phyloP scores from a whole-genome alignment of 2,113 vertebrate genomes.

The Collichthys lucidus region DNA sequence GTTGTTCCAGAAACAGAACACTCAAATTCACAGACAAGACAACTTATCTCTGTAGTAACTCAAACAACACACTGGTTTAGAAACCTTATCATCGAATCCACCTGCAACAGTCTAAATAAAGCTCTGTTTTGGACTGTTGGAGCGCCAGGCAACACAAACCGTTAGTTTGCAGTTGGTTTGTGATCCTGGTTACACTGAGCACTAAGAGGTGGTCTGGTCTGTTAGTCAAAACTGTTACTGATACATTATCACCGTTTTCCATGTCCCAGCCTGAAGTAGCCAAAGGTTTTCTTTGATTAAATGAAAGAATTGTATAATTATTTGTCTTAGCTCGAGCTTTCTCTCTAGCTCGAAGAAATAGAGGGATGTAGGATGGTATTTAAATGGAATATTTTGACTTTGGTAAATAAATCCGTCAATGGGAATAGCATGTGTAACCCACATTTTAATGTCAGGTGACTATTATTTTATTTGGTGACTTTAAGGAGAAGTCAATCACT shows the following conservation, averaged over 20 bases:
- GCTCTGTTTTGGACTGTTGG: constrained; percentile 11
- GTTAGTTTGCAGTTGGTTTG: constrained; percentile 18
- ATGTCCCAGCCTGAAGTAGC: constrained; percentile 27
- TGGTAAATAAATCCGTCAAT: neutral
- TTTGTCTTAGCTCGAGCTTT: constrained; percentile 12
- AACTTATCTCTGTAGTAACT: constrained; percentile 51
- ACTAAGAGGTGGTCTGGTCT: constrained; percentile 49
- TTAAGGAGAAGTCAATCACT: neutral
- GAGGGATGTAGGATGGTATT: neutral
- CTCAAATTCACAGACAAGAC: constrained; percentile 31
- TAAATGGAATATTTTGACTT: neutral
- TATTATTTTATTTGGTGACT: neutral
- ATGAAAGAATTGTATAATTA: neutral
- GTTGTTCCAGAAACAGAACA: constrained; percentile 22
- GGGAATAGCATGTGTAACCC: neutral
- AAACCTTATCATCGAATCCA: constrained; percentile 60
- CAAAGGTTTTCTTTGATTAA: constrained; percentile 32
- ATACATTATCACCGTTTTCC: constrained; percentile 52
- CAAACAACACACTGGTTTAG: constrained; percentile 50
- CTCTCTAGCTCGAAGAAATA: neutral
- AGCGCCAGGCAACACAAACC: constrained; percentile 4
- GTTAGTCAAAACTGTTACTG: constrained; percentile 45
- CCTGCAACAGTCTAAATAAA: constrained; percentile 57
- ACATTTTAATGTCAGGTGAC: neutral
- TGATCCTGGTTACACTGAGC: constrained; percentile 28